These are phyloP conservation scores for Bathynomus jamesi DNA, from an alignment of 1,140 invertebrate species.

Conservation along the genomic window DNA sequence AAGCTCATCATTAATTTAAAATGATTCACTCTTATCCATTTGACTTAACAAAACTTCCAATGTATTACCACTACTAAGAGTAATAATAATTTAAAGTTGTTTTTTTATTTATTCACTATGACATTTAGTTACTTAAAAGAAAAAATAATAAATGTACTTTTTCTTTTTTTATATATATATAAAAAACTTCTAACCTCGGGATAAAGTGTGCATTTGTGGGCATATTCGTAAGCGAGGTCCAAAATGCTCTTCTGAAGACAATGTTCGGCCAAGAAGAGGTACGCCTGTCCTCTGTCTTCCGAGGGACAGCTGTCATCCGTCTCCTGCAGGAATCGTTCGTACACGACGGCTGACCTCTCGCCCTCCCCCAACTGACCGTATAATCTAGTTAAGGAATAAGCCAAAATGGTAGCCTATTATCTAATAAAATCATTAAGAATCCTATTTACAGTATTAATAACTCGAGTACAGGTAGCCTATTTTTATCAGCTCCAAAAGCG, in stretches of 20 bases:
- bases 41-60: too few species aligned
- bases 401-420: background rate
- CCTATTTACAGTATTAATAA: constrained; percentile 9
- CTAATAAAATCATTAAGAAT: constrained; percentile 8
- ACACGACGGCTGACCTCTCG: constrained; percentile 82
- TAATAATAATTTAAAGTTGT: too few species aligned
- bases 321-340: constrained; percentile 78
- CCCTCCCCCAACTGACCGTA: constrained; percentile 79
- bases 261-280: constrained; percentile 84
- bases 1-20: background rate
- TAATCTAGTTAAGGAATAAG: constrained; percentile 50
- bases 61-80: too few species aligned
- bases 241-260: constrained; percentile 66
- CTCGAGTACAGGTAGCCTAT: too few species aligned
- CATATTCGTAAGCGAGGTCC: constrained; percentile 80
- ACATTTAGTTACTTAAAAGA: background rate
- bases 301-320: constrained; percentile 48
- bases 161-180: too few species aligned
- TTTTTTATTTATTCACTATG: too few species aligned
- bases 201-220: constrained; percentile 84
- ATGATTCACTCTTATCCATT: too few species aligned
- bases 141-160: too few species aligned
- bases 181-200: constrained; percentile 47
- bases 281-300: constrained; percentile 67
- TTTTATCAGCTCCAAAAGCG: too few species aligned